A percentile compares a stretch with the other conserved stretches of the same genome.
phyloP scores from a whole-genome alignment of 2,888 invertebrate genomes.

The Barypeithes pellucidus region DNA sequence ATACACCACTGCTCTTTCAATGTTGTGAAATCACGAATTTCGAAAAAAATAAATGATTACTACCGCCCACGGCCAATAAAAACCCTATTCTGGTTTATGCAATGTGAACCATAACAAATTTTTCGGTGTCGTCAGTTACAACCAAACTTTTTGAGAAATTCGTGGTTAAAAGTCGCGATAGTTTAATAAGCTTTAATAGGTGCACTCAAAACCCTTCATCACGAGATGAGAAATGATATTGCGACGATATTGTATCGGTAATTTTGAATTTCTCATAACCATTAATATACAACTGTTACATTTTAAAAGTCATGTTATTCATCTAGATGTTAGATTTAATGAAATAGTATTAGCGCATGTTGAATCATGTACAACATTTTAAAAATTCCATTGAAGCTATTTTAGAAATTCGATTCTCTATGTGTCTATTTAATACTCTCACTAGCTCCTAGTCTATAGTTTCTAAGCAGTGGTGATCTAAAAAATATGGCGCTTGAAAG shows the following conservation, averaged over 20 bases:
- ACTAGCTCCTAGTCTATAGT: conserved; percentile 26
- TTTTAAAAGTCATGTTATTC: conserved; percentile 39
- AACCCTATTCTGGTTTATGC: too few species aligned
- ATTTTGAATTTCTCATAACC: not conserved
- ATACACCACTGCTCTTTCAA: conserved; percentile 25
- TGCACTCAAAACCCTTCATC: not conserved
- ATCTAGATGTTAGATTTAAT: conserved; percentile 39
- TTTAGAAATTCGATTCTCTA: conserved; percentile 26
- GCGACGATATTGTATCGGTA: not conserved
- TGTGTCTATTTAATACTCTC: conserved; percentile 32
- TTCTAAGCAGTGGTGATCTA: conserved; percentile 34
- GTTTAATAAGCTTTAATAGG: not conserved
- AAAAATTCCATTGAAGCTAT: conserved; percentile 22
- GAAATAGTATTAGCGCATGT: conserved; percentile 36
- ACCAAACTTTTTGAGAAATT: too few species aligned
- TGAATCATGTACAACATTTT: conserved; percentile 27
- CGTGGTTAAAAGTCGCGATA: too few species aligned
- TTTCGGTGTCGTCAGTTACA: too few species aligned
- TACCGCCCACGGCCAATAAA: too few species aligned
- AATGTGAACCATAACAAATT: too few species aligned
- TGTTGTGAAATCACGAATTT: conserved; percentile 1
- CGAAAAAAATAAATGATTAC: too few species aligned
- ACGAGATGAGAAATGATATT: too few species aligned
- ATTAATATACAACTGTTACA: conserved; percentile 6
- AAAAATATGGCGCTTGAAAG: not conserved